A percentile compares a stretch with the other conserved stretches of the same genome.
phyloP scores from a whole-genome alignment of 2,888 invertebrate genomes.

The Dysmachus trigonus region DNA sequence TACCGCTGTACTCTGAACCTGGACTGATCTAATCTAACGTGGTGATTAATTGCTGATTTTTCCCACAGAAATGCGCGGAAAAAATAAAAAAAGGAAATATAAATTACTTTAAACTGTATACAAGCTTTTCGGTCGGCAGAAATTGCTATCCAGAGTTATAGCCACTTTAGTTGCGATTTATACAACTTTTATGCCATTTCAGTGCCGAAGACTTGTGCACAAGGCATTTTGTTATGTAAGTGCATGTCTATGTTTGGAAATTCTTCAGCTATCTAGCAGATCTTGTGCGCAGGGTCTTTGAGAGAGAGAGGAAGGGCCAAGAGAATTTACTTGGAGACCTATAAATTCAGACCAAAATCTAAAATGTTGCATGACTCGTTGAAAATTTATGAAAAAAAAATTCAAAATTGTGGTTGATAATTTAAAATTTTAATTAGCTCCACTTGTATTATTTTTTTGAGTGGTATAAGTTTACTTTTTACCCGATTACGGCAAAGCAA shows the following conservation, averaged over 20 bases:
- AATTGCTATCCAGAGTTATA: slow-evolving; percentile 26
- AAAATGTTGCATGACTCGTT: not conserved
- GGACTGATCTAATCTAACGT: not conserved
- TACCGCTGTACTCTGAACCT: not conserved
- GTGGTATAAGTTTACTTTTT: too few relatives aligned
- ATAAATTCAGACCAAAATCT: not conserved
- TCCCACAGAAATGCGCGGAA: not conserved
- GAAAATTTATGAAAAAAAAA: not conserved
- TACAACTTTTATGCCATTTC: not conserved
- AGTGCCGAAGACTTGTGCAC: slow-evolving; percentile 15
- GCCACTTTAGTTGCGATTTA: slow-evolving; percentile 29
- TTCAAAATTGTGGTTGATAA: not conserved
- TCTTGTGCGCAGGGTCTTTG: not conserved
- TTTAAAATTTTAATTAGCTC: too few relatives aligned
- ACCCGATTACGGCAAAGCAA: too few relatives aligned
- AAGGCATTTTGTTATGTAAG: slow-evolving; percentile 15
- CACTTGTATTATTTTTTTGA: too few relatives aligned
- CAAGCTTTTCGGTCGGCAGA: not conserved
- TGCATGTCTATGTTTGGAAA: not conserved
- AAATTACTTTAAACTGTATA: not conserved
- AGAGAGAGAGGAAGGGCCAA: not conserved
- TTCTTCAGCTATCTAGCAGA: not conserved
- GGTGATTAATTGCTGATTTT: slow-evolving; percentile 15
- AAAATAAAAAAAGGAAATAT: not conserved
- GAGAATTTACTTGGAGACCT: not conserved